Evolutionary conservation across 2,113 vertebrate species (phyloP), one percentile per base, ranked within the genome.

Genomic region (Benitochromis conjunctus): DNA sequence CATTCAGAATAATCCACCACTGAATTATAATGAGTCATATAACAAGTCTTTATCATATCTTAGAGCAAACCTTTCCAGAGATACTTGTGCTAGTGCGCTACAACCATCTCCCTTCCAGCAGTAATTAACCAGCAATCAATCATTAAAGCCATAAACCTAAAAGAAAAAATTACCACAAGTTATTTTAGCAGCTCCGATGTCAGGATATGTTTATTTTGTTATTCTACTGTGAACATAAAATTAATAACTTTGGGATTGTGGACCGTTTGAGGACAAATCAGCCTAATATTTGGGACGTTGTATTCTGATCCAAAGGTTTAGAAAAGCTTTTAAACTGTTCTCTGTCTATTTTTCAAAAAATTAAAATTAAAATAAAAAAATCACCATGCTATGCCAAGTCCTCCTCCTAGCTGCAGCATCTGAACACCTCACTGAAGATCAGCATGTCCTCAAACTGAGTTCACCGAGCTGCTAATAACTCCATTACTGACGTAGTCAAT

Each of bases 361-460:
- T 6, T 3, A 66, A 66, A 66, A 26, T 26, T 26, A 26, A 21
- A 48, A 12, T 12, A 3, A 11, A 21, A 9, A 38, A 56, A 74
- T 38, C 46, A 62, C 21, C 51, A 36, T 26, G 56, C 69, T 46
- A 31, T 36, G 77, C 69, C 21, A 60, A 36, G 55, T 76, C 38
- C 66, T 84, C 46, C 11, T 29, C 71, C 26, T 48, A 80, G 82
- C 81, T 90, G 81, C 62, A 81, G 24, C 46, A 16, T 62, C 56
- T 31, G 81, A 74, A 13, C 87, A 38, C 76, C 71, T 57, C 43
- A 81, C 66, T 54, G 56, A 62, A 26, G 26, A 81, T 79, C 43
- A 82, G 80, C 77, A 80, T 91, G 90, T 93, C 91, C 58, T 83
- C 29, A 82, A 84, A 60, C 82, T 21, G 71, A 86, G 60, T 83